Evolutionary conservation across 2,113 vertebrate species (phyloP), one percentile per base, ranked within the genome.

Genomic region (Opisthocomus hoazin): DNA sequence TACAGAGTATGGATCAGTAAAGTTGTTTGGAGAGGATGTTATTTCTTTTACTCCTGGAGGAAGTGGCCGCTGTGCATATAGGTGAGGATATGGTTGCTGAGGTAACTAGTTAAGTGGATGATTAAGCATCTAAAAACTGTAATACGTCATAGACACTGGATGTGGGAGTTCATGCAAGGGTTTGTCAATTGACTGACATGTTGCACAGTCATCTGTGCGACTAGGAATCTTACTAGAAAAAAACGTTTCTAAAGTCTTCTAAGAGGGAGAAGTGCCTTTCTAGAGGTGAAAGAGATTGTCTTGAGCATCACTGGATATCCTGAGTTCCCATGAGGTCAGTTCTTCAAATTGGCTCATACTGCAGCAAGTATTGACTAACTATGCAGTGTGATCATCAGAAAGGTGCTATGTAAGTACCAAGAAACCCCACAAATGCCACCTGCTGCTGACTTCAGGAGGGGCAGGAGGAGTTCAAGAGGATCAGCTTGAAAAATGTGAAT

Each of bases 371-470:
- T 10, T 87, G 34, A 51, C 21, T 45, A n/a, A 29, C n/a, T 57
- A 36, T 68, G 37, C 75, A 69, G 12, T 74, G 45, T n/a, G 41
- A 53, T 64, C 65, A 8, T 83, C 45, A 80, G 73, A 87, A 90
- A 80, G 48, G 68, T 91, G 36, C 48, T 89, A 41, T 87, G 76
- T 89, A 87, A 46, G 15, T 95, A 74, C 86, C 27, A 91, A 96
- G 87, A 97, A 84, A 93, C 26, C 88, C 86, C 95, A 57, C 56
- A 84, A 88, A 87, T 96, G 90, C 90, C 95, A 94, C 97, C 93
- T 97, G 94, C 94, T 97, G 95, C 95, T 97, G 95, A 96, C 92
- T 77, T 97, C 96, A 98, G 97, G 97, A 95, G 94, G 94, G 94
- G 96, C 92, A 93, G 77, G 92, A 97, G 95, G 96, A 97, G 95